phyloP scores from a whole-genome alignment of 2,797 vertebrate genomes.

The Cephalopachus bancanus region DNA sequence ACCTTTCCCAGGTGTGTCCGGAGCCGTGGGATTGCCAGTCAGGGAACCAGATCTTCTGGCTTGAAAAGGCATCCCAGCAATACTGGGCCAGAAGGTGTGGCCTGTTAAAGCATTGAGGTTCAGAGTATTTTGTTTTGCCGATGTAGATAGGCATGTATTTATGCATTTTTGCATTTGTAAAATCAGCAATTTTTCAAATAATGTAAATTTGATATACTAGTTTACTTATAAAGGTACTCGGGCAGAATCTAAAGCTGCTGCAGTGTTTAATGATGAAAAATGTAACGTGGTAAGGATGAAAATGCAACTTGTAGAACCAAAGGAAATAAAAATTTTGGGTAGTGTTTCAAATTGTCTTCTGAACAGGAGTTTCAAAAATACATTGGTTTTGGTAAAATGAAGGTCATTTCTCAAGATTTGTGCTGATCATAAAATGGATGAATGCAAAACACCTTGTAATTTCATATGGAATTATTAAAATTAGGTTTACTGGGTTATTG shows the following conservation, averaged over 20 bases:
- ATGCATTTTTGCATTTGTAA: slow-evolving; percentile 81
- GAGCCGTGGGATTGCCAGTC: not conserved
- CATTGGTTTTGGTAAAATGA: slow-evolving; percentile 70
- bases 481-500: slow-evolving; percentile 77
- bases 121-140: slow-evolving; percentile 74
- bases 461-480: slow-evolving; percentile 77
- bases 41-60: not conserved
- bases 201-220: slow-evolving; percentile 80
- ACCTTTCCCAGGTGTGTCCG: not conserved
- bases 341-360: slow-evolving; percentile 73
- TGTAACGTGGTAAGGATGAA: slow-evolving; percentile 68
- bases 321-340: slow-evolving; percentile 73
- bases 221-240: slow-evolving; percentile 78
- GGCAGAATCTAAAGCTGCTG: slow-evolving; percentile 76
- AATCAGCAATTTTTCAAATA: slow-evolving; percentile 76
- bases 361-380: slow-evolving; percentile 71
- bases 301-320: slow-evolving; percentile 80
- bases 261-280: slow-evolving; percentile 72
- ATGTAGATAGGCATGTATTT: slow-evolving; percentile 85
- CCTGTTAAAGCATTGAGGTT: slow-evolving; percentile 48
- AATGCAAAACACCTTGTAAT: slow-evolving; percentile 79
- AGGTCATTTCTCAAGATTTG: slow-evolving; percentile 71
- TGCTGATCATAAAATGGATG: slow-evolving; percentile 78
- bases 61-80: slow-evolving; percentile 36
- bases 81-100: not conserved